phyloP scores from a whole-genome alignment of 2,797 vertebrate species.

The Hybognathus amarus region DNA sequence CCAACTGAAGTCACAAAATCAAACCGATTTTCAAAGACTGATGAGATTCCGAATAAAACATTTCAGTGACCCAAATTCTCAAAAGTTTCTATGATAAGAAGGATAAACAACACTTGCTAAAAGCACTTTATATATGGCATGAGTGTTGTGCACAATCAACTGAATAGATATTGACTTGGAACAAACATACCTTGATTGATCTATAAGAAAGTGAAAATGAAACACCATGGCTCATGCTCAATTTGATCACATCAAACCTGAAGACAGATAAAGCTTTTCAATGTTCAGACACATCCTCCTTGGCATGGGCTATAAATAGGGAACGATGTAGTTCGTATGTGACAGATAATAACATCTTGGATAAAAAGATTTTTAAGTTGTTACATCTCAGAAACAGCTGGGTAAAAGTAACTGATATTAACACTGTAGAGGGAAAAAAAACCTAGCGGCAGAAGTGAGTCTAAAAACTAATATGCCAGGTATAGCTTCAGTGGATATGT shows the following conservation, averaged over 20 bases:
- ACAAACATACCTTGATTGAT: slow-evolving; percentile 57
- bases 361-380: slow-evolving; percentile 35
- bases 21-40: slow-evolving; percentile 1
- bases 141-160: slow-evolving; percentile 35
- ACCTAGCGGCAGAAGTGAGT: not conserved
- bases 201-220: slow-evolving; percentile 53
- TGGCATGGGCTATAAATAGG: slow-evolving; percentile 49
- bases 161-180: slow-evolving; percentile 54
- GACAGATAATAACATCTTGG: slow-evolving; percentile 19
- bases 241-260: slow-evolving; percentile 57
- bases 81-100: not conserved
- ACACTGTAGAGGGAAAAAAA: slow-evolving; percentile 7
- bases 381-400: slow-evolving; percentile 35
- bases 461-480: not conserved
- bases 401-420: slow-evolving; percentile 27
- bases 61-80: not conserved
- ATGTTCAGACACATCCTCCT: slow-evolving; percentile 51
- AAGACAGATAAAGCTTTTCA: slow-evolving; percentile 36
- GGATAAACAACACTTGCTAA: not conserved
- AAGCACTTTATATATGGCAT: slow-evolving; percentile 47
- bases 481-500: too few species aligned
- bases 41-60: slow-evolving; percentile 6
- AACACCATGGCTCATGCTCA: slow-evolving; percentile 58
- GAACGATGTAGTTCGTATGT: not conserved
- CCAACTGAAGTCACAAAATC: slow-evolving; percentile 6